phyloP scores from a whole-genome alignment of 2,888 invertebrate species.

The Shargacucullia verbasci region DNA sequence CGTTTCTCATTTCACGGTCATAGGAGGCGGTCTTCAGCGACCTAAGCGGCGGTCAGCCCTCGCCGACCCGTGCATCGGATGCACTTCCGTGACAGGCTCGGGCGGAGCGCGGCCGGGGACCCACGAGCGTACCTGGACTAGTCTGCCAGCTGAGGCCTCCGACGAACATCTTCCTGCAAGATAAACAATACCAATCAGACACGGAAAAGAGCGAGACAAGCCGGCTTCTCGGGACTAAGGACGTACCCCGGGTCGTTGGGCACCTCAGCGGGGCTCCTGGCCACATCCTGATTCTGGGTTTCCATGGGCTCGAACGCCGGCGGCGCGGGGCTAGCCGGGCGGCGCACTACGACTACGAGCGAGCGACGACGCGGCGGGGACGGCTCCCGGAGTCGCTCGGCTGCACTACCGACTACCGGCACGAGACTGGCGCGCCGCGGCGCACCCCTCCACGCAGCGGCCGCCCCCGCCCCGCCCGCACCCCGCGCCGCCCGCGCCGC shows the following conservation, averaged over 20 bases:
- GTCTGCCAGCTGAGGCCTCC: constrained; percentile 99
- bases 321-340: constrained; percentile 80
- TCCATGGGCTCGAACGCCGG: constrained; percentile 90
- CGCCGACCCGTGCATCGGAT: constrained; percentile 76
- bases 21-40: constrained; percentile 64
- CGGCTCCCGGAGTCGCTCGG: constrained; percentile 90
- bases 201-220: constrained; percentile 61
- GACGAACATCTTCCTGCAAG: constrained; percentile 99
- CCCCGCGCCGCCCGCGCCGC: constrained; percentile 73
- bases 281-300: constrained; percentile 94
- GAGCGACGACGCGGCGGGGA: constrained; percentile 89
- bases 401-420: constrained; percentile 92
- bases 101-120: constrained; percentile 74
- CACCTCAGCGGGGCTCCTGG: constrained; percentile 96
- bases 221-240: constrained; percentile 49
- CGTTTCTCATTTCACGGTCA: constrained; percentile 65
- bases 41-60: constrained; percentile 68
- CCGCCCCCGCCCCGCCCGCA: constrained; percentile 70
- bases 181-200: constrained; percentile 88
- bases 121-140: constrained; percentile 96
- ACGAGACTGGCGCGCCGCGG: constrained; percentile 90
- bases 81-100: constrained; percentile 76
- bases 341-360: constrained; percentile 90
- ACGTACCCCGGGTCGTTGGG: constrained; percentile 98
- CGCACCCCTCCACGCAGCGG: constrained; percentile 82